Evolutionary conservation across 2,113 vertebrate species (phyloP).

Genomic region (Serinus canaria): DNA sequence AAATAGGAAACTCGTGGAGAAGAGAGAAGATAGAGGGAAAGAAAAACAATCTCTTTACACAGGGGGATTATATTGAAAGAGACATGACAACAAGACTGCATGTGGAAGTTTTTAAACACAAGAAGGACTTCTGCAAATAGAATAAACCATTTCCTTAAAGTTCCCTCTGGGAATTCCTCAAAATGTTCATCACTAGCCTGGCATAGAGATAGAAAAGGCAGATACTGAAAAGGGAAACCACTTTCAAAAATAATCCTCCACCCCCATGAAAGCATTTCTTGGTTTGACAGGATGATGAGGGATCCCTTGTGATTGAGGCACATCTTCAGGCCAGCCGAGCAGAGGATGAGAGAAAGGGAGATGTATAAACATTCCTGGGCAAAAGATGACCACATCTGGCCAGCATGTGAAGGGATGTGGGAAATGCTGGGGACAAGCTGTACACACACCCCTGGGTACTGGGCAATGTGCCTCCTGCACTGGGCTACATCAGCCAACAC

Average conservation of each 20-base stretch:
- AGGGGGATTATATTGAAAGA: background rate
- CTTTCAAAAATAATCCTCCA: background rate
- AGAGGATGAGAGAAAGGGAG: background rate
- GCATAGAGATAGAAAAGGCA: background rate
- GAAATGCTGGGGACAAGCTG: background rate
- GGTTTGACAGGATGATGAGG: background rate
- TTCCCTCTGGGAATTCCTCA: background rate
- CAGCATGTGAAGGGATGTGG: background rate
- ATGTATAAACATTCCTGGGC: background rate
- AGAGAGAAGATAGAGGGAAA: background rate
- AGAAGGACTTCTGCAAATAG: slow-evolving; percentile 10
- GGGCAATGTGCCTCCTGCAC: background rate
- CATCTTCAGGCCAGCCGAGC: background rate
- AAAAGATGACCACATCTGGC: background rate
- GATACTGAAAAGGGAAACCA: background rate
- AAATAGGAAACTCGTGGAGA: background rate
- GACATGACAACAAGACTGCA: background rate
- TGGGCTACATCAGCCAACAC: background rate
- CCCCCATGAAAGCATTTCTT: background rate
- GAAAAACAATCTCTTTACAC: background rate
- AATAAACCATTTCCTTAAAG: slow-evolving; percentile 9
- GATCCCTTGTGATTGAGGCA: background rate
- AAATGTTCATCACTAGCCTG: background rate
- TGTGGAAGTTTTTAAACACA: background rate
- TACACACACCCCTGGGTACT: fast-evolving